Evolutionary conservation across 2,113 vertebrate genomes (phyloP), one percentile per base, ranked within the genome.

Genomic region (Gorsachius goisagi): DNA sequence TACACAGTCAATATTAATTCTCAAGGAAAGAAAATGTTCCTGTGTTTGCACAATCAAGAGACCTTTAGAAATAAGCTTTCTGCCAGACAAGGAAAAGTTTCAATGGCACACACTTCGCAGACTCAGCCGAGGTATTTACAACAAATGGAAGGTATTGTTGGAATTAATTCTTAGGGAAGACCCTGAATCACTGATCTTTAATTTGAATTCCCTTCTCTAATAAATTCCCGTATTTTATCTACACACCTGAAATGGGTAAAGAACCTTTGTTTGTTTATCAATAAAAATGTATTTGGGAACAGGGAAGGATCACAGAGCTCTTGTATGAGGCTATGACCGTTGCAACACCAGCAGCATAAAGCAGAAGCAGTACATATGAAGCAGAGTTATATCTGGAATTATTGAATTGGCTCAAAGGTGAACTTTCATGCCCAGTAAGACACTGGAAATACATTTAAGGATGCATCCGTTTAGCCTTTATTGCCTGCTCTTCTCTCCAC

Each of bases 1-100:
- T 53, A 89, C 88, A 96, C 84, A 95, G 96, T 95, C 83, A 96
- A 93, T 97, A 97, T 97, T 97, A 97, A 96, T 97, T 97, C 93
- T 97, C 95, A 95, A 88, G 85, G 86, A 96, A 97, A 90, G 81
- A 85, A 96, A 94, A 95, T 35, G 68, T 95, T 87, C 88, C 96
- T 69, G 88, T 94, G 92, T 97, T 97, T 97, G 96, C 89, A 97
- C 85, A 97, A 95, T 95, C 95, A 97, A 97, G 72, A 96, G 92
- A 97, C 81, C 86, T 98, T 97, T 96, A 96, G 94, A 97, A 97
- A 97, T 97, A 88, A 97, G 93, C 93, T 96, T 90, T 91, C 84
- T 77, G 74, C 83, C 94, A 85, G 88, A 58, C n/a, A 79, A 83
- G 56, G 75, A 96, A 93, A 97, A 95, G 91, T 97, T 96, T 95